Evolutionary conservation across 2,888 invertebrate genomes (phyloP), one percentile per base, ranked within the genome.

Genomic region (Lycophotia porphyrea): DNA sequence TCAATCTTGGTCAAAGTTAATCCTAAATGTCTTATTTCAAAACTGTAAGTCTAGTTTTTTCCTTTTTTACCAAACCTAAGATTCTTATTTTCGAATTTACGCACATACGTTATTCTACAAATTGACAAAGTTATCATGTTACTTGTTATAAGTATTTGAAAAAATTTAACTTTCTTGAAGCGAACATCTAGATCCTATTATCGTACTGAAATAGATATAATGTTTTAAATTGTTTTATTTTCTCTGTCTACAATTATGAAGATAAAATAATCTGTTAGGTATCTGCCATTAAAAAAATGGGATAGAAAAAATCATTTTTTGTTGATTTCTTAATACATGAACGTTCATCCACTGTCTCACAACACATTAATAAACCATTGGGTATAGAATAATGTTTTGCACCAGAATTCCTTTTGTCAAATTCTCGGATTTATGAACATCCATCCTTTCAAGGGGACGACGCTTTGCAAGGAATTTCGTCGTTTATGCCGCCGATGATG

Each of bases 51-150:
- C 52, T n/a, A 52, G 13, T 4, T n/a, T 52, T 67, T 47, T 65
- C 3, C 5, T 4, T 5, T 1, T 24, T 55, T 2, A 13, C 18
- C 5, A 34, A n/a, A 18, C 34, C 24, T 18, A 27, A 9, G 7
- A 15, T 42, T 21, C 8, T 34, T n/a, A 1, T 39, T 58, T 34
- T 31, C 15, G 18, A 42, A 74, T 42, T 5, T 42, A 42, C 42
- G 34, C 5, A 72, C 18, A 44, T 24, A 9, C 36, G 27, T 18
- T 24, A 27, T 55, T 39, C 7, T 36, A 18, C 39, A 65, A 64
- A 75, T 58, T 58, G 64, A 58, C n/a, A 39, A 76, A 60, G 65
- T 65, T 76, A 49, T 73, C 47, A 24, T n/a, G 73, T 75, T 65
- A 1, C 76, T 39, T 24, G 42, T 74, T 73, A 63, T 34, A 21